Conservation (phyloP, 2,113 vertebrate genomes). For the Serilophus lunatus region DNA sequence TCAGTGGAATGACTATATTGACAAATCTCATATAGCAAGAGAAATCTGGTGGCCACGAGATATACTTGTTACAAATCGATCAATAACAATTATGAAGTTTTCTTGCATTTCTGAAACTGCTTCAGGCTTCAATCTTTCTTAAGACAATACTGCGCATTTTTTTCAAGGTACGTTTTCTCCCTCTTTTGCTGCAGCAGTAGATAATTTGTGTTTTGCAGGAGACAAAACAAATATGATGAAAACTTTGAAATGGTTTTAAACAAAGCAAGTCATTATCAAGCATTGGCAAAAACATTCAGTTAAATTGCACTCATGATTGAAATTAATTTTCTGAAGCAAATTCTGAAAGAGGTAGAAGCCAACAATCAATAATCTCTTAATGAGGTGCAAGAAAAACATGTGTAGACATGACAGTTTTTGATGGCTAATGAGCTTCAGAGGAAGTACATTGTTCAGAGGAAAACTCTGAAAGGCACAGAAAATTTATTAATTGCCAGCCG, state of each 20-base stretch:
- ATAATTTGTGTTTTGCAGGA: neutral
- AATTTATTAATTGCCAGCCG: conserved; percentile 62
- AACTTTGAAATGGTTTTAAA: conserved; percentile 10
- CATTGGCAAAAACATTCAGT: conserved; percentile 3
- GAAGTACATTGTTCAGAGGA: conserved; percentile 44
- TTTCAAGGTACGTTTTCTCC: neutral
- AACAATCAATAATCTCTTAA: conserved; percentile 64
- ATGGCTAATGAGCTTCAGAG: conserved; percentile 54
- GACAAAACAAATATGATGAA: neutral
- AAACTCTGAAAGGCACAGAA: conserved; percentile 50
- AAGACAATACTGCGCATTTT: neutral
- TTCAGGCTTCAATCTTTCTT: neutral
- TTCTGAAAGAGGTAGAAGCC: conserved; percentile 44
- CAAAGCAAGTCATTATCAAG: conserved; percentile 25
- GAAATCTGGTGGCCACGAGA: conserved; percentile 13
- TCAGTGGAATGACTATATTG: conserved; percentile 41
- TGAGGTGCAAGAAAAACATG: conserved; percentile 58
- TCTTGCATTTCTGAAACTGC: conserved; percentile 28
- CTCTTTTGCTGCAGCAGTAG: neutral
- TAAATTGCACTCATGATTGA: neutral
- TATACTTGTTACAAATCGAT: conserved; percentile 39
- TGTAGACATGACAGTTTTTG: conserved; percentile 63
- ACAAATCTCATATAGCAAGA: conserved; percentile 22
- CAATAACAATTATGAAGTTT: conserved; percentile 54
- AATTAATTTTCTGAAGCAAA: conserved; percentile 63